Evolutionary conservation across 2,113 vertebrate genomes (phyloP).

Genomic region (Pipa parva): DNA sequence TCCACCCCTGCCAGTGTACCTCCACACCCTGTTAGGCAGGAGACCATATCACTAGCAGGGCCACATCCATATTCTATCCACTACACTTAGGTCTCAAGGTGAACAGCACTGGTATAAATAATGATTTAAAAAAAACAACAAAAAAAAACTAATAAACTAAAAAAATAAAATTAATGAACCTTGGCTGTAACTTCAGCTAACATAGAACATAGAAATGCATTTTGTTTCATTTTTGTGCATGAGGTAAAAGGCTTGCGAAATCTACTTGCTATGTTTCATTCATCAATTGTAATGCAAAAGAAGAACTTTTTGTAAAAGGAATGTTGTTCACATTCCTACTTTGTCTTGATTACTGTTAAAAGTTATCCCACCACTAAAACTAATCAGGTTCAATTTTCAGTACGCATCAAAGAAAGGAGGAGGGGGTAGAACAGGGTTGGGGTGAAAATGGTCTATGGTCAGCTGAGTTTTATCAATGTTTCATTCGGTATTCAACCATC

Average conservation of each 20-base stretch:
- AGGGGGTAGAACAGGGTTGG: conserved; percentile 21
- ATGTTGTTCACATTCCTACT: conserved; percentile 28
- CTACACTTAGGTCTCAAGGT: too few relatives aligned
- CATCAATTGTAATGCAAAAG: conserved; percentile 14
- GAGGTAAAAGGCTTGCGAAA: neutral
- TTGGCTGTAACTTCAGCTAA: too few relatives aligned
- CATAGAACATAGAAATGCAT: too few relatives aligned
- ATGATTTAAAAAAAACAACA: too few relatives aligned
- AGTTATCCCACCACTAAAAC: conserved; percentile 36
- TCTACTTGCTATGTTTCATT: conserved; percentile 26
- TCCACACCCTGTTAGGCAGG: too few relatives aligned
- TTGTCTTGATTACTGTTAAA: conserved; percentile 35
- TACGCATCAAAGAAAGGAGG: conserved; percentile 28
- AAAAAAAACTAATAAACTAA: too few relatives aligned
- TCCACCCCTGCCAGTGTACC: too few relatives aligned
- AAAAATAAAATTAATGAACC: too few relatives aligned
- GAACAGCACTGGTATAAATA: too few relatives aligned
- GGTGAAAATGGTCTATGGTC: conserved; percentile 41
- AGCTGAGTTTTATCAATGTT: conserved; percentile 41
- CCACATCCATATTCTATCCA: too few relatives aligned
- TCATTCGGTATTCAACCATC: conserved; percentile 43
- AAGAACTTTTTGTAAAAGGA: conserved; percentile 8
- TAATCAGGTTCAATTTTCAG: conserved; percentile 36
- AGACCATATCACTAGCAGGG: too few relatives aligned
- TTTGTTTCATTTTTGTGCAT: neutral